Base-by-base conservation (phyloP, 2,113 vertebrate genomes). In the Paralichthys olivaceus region DNA sequence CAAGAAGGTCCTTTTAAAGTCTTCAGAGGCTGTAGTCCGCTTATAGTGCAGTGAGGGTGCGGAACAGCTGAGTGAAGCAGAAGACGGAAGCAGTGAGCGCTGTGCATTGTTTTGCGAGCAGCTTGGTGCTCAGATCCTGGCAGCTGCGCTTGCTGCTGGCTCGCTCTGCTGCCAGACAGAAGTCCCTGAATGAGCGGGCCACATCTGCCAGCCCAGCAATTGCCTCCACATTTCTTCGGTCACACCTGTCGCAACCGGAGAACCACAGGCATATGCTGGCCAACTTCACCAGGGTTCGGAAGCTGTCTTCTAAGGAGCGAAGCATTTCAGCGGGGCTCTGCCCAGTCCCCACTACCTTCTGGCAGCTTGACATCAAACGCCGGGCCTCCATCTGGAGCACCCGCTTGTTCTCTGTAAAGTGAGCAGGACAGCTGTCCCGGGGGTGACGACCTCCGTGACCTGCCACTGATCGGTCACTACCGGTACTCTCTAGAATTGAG, bases 31-130 rank as follows among this genome's bases (percentile, higher is more conserved):
- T 56, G 49, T 12, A 58, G 63, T 69, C 14, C 1, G 23, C 75
- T 98, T 93, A 98, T 65, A 96, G 85, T 57, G 93, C 91, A 0
- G 95, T 92, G 19, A 96, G 91, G 0, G 94, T 95, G 80, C 95
- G 95, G 89, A 97, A 96, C 51, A 96, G 95, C 92, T 98, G 97
- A 37, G 96, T 96, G 80, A 99, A 95, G 84, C 96, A 97, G 90
- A 97, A 96, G 68, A 97, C 93, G 0, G 96, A 95, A 29, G 97
- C 95, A 0, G 96, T 96, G 19, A 98, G 96, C 9, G 96, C 95
- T 0, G 96, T 96, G 92, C 96, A 97, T 80, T 98, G 96, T 66
- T 94, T 95, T 5, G 95, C 93, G 0, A 99, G 87, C 60, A 98
- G 94, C 85, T 94, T 96, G 75, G 94, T 92, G 71, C 95, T 95